Conservation (phyloP, 2,113 vertebrate species). For the Maccullochella peelii region DNA sequence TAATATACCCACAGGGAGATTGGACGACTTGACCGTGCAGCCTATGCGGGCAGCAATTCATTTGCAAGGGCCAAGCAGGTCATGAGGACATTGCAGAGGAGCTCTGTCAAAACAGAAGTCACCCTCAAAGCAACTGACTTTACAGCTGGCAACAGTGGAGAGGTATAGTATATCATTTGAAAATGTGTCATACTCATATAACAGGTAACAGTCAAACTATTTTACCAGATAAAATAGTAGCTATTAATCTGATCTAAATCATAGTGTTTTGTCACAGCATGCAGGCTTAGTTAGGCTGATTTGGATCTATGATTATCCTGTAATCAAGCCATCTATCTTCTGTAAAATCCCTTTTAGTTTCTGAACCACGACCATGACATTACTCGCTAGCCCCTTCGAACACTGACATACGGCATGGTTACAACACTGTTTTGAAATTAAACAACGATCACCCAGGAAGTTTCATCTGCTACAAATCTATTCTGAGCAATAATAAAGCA, state of each 20-base stretch:
- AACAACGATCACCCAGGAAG: conserved; percentile 52
- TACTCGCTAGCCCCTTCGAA: conserved; percentile 12
- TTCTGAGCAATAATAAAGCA: conserved; percentile 64
- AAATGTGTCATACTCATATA: neutral
- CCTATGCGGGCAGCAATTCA: conserved; percentile 91
- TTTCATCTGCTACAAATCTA: conserved; percentile 64
- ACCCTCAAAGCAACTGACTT: conserved; percentile 46
- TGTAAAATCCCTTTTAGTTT: conserved; percentile 18
- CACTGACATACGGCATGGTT: neutral
- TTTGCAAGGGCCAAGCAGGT: conserved; percentile 90
- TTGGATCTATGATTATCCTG: conserved; percentile 8
- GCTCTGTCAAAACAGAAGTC: conserved; percentile 89
- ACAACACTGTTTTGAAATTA: conserved; percentile 53
- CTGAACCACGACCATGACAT: conserved; percentile 3
- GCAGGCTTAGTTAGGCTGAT: neutral
- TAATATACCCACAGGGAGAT: conserved; percentile 97
- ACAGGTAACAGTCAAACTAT: neutral
- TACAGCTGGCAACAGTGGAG: conserved; percentile 16
- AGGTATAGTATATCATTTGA: conserved; percentile 6
- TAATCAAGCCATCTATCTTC: conserved; percentile 15
- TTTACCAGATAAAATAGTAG: neutral
- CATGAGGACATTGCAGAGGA: conserved; percentile 78
- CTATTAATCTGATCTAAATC: conserved; percentile 19
- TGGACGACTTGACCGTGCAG: conserved; percentile 90
- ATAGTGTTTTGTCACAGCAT: neutral